A percentile compares a stretch with the other conserved stretches of the same genome.
Conservation (phyloP, 2,113 vertebrate genomes). For the Hemiprocne comata region DNA sequence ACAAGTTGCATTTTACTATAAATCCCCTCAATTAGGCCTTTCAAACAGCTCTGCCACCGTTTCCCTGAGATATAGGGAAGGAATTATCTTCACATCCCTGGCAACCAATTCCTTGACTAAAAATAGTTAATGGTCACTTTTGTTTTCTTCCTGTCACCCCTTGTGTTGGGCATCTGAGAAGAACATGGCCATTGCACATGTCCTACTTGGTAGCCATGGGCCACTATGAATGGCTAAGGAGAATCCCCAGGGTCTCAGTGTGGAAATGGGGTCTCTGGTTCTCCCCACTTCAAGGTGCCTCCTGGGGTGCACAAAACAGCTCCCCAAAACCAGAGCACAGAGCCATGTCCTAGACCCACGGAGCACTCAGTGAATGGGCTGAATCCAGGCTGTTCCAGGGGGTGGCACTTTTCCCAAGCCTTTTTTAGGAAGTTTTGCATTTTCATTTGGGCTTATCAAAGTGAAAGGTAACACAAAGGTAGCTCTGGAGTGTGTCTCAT, state of each 20-base stretch:
- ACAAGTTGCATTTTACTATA: constrained; percentile 70
- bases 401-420: background rate
- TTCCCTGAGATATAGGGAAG: constrained; percentile 42
- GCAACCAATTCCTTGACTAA: constrained; percentile 61
- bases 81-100: constrained; percentile 65
- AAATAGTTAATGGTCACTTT: constrained; percentile 49
- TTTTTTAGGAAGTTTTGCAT: background rate
- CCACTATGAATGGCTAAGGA: background rate
- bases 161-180: background rate
- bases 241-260: fast-evolving
- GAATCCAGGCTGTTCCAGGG: background rate
- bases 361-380: fast-evolving
- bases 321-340: background rate
- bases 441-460: background rate
- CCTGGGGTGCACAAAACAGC: background rate
- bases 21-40: constrained; percentile 71
- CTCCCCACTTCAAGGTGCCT: background rate
- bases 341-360: fast-evolving
- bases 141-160: background rate
- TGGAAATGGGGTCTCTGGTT: background rate
- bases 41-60: constrained; percentile 15
- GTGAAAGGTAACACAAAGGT: background rate
- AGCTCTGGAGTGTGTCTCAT: background rate
- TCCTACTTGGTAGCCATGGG: background rate
- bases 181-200: background rate